phyloP scores from a whole-genome alignment of 37 sponge, comb jelly and placozoan species.

The Axinella damicornis region DNA sequence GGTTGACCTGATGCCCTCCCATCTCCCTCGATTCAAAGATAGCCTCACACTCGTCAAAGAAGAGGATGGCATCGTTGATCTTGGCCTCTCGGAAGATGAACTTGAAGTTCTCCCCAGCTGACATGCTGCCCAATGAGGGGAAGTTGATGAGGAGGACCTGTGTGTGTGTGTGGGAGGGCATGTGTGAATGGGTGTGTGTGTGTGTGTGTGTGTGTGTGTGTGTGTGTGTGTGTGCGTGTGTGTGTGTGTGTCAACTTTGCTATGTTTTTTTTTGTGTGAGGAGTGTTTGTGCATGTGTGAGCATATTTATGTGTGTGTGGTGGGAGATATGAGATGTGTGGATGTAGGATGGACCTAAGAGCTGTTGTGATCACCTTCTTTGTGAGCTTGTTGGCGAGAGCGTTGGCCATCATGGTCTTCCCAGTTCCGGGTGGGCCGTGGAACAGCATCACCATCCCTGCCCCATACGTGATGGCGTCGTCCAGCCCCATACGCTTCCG shows the following conservation, averaged over 20 bases:
- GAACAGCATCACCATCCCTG: constrained; percentile 89
- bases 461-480: constrained; percentile 89
- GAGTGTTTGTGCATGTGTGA: no score
- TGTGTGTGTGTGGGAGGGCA: no score
- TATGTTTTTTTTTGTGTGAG: no score
- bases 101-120: constrained; percentile 91
- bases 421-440: constrained; percentile 90
- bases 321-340: no score
- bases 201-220: no score
- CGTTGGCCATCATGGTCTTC: constrained; percentile 96
- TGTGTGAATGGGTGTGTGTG: no score
- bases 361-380: constrained; percentile 63
- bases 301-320: no score
- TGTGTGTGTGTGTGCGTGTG: no score
- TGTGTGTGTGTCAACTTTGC: no score
- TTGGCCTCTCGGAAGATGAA: constrained; percentile 91
- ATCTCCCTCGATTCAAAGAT: constrained; percentile 88
- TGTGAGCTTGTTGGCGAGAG: constrained; percentile 83
- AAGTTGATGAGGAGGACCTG: constrained; percentile 89
- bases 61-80: constrained; percentile 93
- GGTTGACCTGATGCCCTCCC: constrained; percentile 83
- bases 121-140: constrained; percentile 82
- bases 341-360: no score
- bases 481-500: constrained; percentile 82
- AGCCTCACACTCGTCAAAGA: constrained; percentile 95